These are phyloP conservation scores for Drosophila subpulchrella DNA, from an alignment of 1,140 invertebrate species.

Conservation along the genomic window DNA sequence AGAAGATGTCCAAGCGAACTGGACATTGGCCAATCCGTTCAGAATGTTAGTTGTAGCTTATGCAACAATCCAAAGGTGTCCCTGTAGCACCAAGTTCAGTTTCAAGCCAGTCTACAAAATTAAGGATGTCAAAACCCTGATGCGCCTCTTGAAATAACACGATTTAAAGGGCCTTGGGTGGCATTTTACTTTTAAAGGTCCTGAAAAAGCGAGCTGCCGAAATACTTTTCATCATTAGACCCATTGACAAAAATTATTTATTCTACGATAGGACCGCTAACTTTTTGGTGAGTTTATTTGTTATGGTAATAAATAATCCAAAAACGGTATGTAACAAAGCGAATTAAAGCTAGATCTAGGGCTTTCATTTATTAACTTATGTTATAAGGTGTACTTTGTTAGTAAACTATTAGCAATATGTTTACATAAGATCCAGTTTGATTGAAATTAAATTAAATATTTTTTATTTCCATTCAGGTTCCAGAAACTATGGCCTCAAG, in stretches of 20 bases:
- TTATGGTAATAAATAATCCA: too few species aligned
- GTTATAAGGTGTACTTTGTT: too few species aligned
- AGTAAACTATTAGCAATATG: too few species aligned
- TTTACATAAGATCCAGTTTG: too few species aligned
- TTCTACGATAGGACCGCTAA: constrained; percentile 97
- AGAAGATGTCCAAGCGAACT: constrained; percentile 94
- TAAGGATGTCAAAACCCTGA: constrained; percentile 90
- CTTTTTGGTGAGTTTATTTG: constrained; percentile 89
- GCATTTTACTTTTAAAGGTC: constrained; percentile 92
- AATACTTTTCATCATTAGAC: constrained; percentile 93
- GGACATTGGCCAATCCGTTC: constrained; percentile 95
- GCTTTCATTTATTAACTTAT: too few species aligned
- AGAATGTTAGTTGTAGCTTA: constrained; percentile 88
- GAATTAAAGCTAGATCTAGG: too few species aligned
- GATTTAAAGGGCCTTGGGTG: constrained; percentile 98
- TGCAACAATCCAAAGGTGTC: constrained; percentile 97
- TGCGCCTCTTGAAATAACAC: constrained; percentile 94
- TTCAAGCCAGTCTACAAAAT: constrained; percentile 98
- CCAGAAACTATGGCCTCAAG: too few species aligned
- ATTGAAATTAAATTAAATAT: too few species aligned
- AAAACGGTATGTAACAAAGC: too few species aligned
- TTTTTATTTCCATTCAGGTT: constrained; percentile 80
- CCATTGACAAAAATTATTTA: constrained; percentile 98
- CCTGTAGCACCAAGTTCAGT: constrained; percentile 90
- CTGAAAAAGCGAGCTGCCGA: constrained; percentile 92